Percentiles rank a stretch among this genome's conserved stretches.
Evolutionary conservation across 2,888 invertebrate genomes (phyloP).

Genomic region (Rotaria sp.): DNA sequence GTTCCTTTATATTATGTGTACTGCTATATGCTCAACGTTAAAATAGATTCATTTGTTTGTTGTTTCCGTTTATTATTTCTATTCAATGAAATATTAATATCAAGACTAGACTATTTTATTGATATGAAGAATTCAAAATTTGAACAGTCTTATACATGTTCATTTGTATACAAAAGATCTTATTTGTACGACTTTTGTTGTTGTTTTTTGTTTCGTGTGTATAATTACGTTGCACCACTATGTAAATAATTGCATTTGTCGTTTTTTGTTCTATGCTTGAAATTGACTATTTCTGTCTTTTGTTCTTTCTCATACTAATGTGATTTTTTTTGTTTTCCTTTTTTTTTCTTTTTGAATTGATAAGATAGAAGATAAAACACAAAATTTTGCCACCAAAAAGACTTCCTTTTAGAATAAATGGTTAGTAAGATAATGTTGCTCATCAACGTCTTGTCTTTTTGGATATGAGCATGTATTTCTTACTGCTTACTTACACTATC

Average conservation of each 20-base stretch:
- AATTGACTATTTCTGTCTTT: not conserved
- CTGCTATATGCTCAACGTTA: not conserved
- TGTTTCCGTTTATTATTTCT: not conserved
- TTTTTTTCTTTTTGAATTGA: not conserved
- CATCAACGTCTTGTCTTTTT: too few species aligned
- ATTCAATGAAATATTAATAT: not conserved
- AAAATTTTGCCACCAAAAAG: not conserved
- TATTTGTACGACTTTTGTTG: not conserved
- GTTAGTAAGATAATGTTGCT: too few species aligned
- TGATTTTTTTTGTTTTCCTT: not conserved
- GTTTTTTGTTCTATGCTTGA: not conserved
- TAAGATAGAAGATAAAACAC: not conserved
- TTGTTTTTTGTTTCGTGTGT: not conserved
- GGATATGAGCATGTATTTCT: too few species aligned
- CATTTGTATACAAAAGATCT: not conserved
- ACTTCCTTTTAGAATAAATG: too few species aligned
- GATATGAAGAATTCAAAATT: not conserved
- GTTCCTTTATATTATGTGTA: not conserved
- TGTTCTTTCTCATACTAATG: constrained; percentile 10
- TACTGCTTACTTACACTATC: too few species aligned
- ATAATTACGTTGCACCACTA: not conserved
- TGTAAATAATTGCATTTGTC: not conserved
- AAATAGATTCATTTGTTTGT: not conserved
- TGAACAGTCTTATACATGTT: not conserved
- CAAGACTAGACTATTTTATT: not conserved